Evolutionary conservation across 2,888 invertebrate genomes (phyloP).

Genomic region (Papilio elwesi): DNA sequence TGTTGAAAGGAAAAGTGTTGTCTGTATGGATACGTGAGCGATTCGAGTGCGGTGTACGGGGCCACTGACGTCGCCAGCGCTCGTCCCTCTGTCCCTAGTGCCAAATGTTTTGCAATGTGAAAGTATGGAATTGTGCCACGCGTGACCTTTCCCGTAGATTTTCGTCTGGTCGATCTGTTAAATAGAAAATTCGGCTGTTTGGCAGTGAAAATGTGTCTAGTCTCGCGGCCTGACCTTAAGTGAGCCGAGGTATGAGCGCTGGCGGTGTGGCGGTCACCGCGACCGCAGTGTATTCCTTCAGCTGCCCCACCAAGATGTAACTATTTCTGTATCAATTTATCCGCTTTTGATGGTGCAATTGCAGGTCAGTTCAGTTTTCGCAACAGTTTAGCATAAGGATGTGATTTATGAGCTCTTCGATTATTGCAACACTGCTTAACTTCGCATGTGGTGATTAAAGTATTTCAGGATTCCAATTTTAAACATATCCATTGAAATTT

Average conservation of each 20-base stretch:
- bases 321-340: conserved; percentile 49
- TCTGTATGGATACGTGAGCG: conserved; percentile 73
- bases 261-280: conserved; percentile 60
- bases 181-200: conserved; percentile 54
- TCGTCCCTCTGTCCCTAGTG: conserved; percentile 76
- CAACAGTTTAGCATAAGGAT: conserved; percentile 49
- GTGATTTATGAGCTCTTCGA: conserved; percentile 46
- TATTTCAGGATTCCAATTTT: conserved; percentile 1
- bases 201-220: conserved; percentile 62
- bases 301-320: conserved; percentile 46
- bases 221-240: conserved; percentile 63
- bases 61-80: conserved; percentile 80
- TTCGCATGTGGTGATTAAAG: conserved; percentile 40
- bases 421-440: conserved; percentile 22
- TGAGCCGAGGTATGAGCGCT: conserved; percentile 61
- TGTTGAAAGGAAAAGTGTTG: conserved; percentile 65
- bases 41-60: conserved; percentile 71
- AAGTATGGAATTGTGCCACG: conserved; percentile 83
- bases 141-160: conserved; percentile 77
- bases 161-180: conserved; percentile 55
- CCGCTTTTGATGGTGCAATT: conserved; percentile 57
- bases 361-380: conserved; percentile 55
- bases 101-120: conserved; percentile 85
- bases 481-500: not conserved
- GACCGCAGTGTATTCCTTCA: conserved; percentile 55